Evolutionary conservation across 2,888 invertebrate species (phyloP), one percentile per base, ranked within the genome.

Genomic region (Drosophila neotestacea): DNA sequence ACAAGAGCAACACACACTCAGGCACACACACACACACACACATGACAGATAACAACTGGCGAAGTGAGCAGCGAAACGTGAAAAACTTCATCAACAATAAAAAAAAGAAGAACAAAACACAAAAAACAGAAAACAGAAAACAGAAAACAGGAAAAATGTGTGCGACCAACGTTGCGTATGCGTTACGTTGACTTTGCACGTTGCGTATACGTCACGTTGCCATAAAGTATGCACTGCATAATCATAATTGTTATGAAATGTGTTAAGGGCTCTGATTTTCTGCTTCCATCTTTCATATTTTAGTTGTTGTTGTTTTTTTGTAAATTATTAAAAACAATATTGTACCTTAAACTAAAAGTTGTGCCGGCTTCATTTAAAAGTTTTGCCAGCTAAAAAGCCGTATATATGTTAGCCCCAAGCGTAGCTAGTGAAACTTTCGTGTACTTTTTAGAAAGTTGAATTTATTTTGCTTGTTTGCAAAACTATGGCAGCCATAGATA

Each of bases 141-240:
- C 50, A 41, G 27, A 11, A 4, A 22, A 6, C 7, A 32, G 4
- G 38, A 30, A 16, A 58, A 16, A 30, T 47, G 34, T 56, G 30
- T 44, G 44, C 16, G 52, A 48, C 7, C 22, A 58, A 76, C 67
- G 64, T 55, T 70, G 86, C 81, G 86, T 79, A 81, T 81, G 56
- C 64, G 68, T 58, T 46, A 70, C 58, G 52, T 41, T 55, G 41
- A 11, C 46, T 46, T 52, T 52, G 44, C 55, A 70, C 66, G 65
- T 85, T 85, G 73, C 83, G 82, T 77, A 88, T 88, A 85, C 88
- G 83, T 69, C 80, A 86, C 77, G 84, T 84, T 67, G 59, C 54
- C 63, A 38, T 41, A 42, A 54, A 44, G 34, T 71, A 46, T 73
- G 77, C 77, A 55, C 22, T 54, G 44, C 55, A 60, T 65, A 62